Conservation (phyloP, 2,888 invertebrate genomes). For the Melipona beecheii region DNA sequence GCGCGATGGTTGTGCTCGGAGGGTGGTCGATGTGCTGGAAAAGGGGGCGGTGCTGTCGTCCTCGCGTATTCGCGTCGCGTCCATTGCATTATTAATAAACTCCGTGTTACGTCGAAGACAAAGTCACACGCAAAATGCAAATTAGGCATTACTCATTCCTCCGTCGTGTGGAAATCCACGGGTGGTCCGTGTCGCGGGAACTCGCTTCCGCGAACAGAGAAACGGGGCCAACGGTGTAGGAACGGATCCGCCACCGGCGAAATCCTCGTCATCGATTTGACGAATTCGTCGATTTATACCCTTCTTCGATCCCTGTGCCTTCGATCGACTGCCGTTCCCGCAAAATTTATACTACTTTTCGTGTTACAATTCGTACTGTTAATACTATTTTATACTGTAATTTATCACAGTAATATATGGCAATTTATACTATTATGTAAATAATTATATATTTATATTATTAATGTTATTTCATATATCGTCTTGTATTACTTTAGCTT, state of each 20-base stretch:
- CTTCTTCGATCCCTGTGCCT: too few species aligned
- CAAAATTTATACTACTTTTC: too few species aligned
- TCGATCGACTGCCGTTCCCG: too few species aligned
- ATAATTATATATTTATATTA: too few species aligned
- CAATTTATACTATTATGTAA: too few species aligned
- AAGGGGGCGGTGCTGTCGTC: constrained; percentile 4
- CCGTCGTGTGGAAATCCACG: constrained; percentile 62
- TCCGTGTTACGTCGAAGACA: constrained; percentile 73
- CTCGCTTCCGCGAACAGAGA: constrained; percentile 30
- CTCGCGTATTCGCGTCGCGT: constrained; percentile 44
- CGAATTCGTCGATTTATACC: background rate
- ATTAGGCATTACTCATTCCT: constrained; percentile 76
- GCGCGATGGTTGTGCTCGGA: background rate
- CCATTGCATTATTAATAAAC: constrained; percentile 80
- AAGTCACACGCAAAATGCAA: constrained; percentile 81
- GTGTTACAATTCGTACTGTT: too few species aligned
- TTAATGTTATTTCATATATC: too few species aligned
- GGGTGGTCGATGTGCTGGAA: background rate
- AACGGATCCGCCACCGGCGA: constrained; percentile 17
- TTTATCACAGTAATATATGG: too few species aligned
- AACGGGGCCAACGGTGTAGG: constrained; percentile 29
- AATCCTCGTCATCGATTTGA: constrained; percentile 11
- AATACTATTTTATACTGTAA: too few species aligned
- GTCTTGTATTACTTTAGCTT: too few species aligned
- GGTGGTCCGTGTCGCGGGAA: constrained; percentile 36